Evolutionary conservation across 2,888 invertebrate species (phyloP), one percentile per base, ranked within the genome.

Genomic region (Masnerella sp.): DNA sequence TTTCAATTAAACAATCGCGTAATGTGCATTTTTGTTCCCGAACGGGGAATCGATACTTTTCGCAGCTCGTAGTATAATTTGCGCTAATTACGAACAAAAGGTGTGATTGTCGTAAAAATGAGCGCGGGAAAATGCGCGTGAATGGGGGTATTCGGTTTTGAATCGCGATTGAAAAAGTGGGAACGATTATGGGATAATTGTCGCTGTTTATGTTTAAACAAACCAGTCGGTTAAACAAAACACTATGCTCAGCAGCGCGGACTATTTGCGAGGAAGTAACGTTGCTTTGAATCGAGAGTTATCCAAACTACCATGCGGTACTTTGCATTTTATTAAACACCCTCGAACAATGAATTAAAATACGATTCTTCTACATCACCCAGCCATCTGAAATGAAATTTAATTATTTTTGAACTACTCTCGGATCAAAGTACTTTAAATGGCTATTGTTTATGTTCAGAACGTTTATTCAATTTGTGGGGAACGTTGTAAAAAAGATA

Each of bases 361-460:
- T 47, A 52, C 45, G 47, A 71, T 71, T 64, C 58, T 65, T 45
- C 22, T 34, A 47, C 42, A 65, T 54, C 45, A 22, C 32, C 43
- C 64, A 45, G 12, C 65, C 52, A 32, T 25, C 59, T 59, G 20
- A 59, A 65, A 47, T 34, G 62, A 59, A 52, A 64, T 59, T 71
- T 47, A 42, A 71, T 71, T 58, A 71, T 71, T 71, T 71, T 65
- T 58, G 5, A 65, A 58, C 59, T 52, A 59, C 59, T 59, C 40
- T 40, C 47, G 47, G 28, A 65, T 59, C 43, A 65, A 59, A 71
- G 58, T 58, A 40, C 40, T 47, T 52, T 45, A 32, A 59, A 43
- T 20, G 15, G 45, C 9, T 15, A 47, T 59, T 58, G 52, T 65
- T 65, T 54, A 34, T 34, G 64, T 32, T 45, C 40, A 51, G 47